Conservation (phyloP, 2,888 invertebrate genomes). For the Xestia c-nigrum region DNA sequence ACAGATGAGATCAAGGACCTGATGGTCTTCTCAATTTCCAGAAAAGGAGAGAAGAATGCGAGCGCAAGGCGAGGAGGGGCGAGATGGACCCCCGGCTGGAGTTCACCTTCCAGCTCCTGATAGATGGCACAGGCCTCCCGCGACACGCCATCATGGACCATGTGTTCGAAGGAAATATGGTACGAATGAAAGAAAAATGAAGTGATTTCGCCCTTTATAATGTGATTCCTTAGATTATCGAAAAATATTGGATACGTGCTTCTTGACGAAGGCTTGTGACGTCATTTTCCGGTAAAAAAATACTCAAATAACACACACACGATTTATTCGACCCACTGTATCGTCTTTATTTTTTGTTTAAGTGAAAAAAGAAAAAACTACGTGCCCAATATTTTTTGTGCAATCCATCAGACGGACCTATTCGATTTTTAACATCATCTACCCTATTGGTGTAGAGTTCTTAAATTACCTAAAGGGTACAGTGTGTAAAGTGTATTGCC, state of each 20-base stretch:
- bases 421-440: too few species aligned
- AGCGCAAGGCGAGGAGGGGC: conserved; percentile 96
- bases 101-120: conserved; percentile 96
- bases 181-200: conserved; percentile 69
- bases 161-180: conserved; percentile 97
- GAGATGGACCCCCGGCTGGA: conserved; percentile 98
- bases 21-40: conserved; percentile 67
- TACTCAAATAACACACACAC: too few species aligned
- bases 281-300: too few species aligned
- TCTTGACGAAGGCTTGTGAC: not conserved
- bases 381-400: too few species aligned
- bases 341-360: too few species aligned
- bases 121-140: conserved; percentile 95
- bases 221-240: not conserved
- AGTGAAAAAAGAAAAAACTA: too few species aligned
- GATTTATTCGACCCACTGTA: too few species aligned
- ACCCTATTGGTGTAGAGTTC: not conserved
- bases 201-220: not conserved
- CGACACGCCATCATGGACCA: conserved; percentile 97
- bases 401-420: too few species aligned
- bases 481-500: too few species aligned
- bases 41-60: conserved; percentile 97
- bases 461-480: not conserved
- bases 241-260: too few species aligned
- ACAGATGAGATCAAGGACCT: not conserved